Evolutionary conservation across 2,797 vertebrate species (phyloP).

Genomic region (Takifugu rubripes): DNA sequence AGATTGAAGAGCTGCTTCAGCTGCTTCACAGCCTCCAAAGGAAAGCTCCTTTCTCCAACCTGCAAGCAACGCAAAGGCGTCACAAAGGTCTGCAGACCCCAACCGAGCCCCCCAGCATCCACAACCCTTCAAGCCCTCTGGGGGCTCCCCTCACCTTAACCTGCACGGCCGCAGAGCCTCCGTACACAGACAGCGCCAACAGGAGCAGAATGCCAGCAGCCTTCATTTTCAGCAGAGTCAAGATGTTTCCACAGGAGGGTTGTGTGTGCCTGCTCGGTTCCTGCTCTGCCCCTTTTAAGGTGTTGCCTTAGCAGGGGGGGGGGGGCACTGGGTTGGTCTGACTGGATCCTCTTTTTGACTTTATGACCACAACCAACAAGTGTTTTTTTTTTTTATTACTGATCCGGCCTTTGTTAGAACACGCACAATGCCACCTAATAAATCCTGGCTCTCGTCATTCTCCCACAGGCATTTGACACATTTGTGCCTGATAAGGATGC

Average conservation of each 20-base stretch:
- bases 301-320: background rate
- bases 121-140: too few relatives aligned
- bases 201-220: background rate
- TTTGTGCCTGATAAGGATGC: background rate
- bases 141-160: background rate
- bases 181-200: background rate
- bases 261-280: background rate
- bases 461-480: background rate
- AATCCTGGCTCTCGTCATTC: background rate
- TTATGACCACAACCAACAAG: background rate
- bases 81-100: too few relatives aligned
- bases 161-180: background rate
- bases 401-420: background rate
- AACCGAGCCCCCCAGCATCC: too few relatives aligned
- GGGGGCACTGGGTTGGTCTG: background rate
- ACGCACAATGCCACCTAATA: background rate
- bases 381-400: background rate
- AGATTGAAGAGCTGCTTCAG: background rate
- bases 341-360: background rate
- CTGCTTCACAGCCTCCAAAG: background rate
- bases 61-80: background rate
- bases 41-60: background rate
- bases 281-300: background rate
- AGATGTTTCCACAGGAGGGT: background rate
- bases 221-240: background rate